A percentile compares a stretch with the other conserved stretches of the same genome.
phyloP scores from a whole-genome alignment of 2,113 vertebrate genomes.

The Aspiorhynchus laticeps region DNA sequence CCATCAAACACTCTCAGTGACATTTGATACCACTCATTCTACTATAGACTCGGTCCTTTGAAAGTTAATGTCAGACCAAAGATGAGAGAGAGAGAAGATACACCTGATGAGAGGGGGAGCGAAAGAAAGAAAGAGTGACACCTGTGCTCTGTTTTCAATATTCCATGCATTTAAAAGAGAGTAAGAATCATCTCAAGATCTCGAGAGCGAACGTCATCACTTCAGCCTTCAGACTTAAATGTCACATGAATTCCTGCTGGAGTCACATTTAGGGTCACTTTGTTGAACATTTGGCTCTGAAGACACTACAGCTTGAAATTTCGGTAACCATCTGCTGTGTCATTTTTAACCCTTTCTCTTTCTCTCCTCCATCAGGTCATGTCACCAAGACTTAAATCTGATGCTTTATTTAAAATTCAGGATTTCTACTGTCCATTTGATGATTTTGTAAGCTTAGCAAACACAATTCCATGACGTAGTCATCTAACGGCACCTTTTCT shows the following conservation, averaged over 20 bases:
- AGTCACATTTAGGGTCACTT: not conserved
- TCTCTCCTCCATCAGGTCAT: not conserved
- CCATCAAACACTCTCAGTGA: conserved; percentile 29
- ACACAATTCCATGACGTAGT: not conserved
- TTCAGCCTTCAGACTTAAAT: not conserved
- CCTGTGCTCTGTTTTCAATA: conserved; percentile 17
- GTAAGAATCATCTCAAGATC: not conserved
- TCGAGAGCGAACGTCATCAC: not conserved
- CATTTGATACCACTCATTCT: conserved; percentile 8
- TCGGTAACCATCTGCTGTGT: conserved; percentile 22
- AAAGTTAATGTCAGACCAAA: conserved; percentile 36
- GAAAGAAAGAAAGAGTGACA: conserved; percentile 10
- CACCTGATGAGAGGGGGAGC: not conserved
- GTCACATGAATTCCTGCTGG: not conserved
- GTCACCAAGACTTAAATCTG: not conserved
- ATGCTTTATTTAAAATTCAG: not conserved
- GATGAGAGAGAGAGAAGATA: not conserved
- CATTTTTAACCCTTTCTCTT: not conserved
- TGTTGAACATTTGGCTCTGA: conserved; percentile 3
- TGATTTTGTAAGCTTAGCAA: not conserved
- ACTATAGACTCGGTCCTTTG: conserved; percentile 10
- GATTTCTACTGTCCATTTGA: not conserved
- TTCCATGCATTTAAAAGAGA: conserved; percentile 23
- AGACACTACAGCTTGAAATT: not conserved
- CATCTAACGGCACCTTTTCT: not conserved